Conservation (phyloP, 2,888 invertebrate species). For the Cremastinae sp. region DNA sequence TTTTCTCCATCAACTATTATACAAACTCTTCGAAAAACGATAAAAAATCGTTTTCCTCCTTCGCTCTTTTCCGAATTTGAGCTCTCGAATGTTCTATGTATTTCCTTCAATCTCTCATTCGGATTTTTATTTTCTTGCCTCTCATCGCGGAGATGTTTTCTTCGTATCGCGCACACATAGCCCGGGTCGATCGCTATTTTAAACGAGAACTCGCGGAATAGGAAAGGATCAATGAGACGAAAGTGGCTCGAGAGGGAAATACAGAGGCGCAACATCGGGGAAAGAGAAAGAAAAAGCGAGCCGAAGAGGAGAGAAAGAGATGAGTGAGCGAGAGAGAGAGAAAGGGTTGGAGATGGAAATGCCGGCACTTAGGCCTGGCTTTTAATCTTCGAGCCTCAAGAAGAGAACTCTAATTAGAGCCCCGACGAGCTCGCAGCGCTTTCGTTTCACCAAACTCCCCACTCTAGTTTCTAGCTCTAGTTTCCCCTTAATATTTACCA, state of each 20-base stretch:
- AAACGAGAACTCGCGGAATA: not conserved
- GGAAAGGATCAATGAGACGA: not conserved
- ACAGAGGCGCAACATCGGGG: too few relatives aligned
- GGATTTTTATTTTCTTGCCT: too few relatives aligned
- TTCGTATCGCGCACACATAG: too few relatives aligned
- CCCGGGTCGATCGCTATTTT: too few relatives aligned
- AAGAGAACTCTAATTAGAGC: conserved; percentile 77
- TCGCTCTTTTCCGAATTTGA: too few relatives aligned
- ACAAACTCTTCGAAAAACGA: too few relatives aligned
- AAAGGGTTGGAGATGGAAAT: conserved; percentile 55
- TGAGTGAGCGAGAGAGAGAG: conserved; percentile 26
- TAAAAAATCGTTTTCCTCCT: too few relatives aligned
- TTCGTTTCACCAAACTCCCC: not conserved
- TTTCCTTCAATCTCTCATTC: too few relatives aligned
- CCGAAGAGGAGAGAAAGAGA: conserved; percentile 43
- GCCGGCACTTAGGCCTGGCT: conserved; percentile 72
- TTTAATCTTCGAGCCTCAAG: conserved; percentile 74
- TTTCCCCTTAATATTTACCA: not conserved
- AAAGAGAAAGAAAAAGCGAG: conserved; percentile 28
- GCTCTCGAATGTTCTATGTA: too few relatives aligned
- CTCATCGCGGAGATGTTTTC: too few relatives aligned
- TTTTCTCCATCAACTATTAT: too few relatives aligned
- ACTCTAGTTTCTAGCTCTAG: conserved; percentile 49
- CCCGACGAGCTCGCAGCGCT: conserved; percentile 60
- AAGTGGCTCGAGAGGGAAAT: conserved; percentile 38